Evolutionary conservation across 2,888 invertebrate species (phyloP), one percentile per base, ranked within the genome.

Genomic region (Malthinus flaveolus): DNA sequence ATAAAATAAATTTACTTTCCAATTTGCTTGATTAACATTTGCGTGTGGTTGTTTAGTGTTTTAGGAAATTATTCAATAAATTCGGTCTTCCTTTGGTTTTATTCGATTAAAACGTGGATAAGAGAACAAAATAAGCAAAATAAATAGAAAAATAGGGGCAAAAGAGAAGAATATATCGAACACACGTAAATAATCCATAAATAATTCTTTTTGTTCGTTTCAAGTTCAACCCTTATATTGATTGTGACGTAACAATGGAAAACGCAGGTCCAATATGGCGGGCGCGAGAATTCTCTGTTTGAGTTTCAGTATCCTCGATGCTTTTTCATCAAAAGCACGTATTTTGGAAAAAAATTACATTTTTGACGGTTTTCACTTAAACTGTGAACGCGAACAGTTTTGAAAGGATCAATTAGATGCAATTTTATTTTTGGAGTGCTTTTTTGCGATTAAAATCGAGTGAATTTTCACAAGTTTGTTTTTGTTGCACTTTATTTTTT

Each of bases 221-320:
- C 61, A 61, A 61, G 61, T 61, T 61, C 61, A 61, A 57, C 61
- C 60, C 68, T 66, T 71, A 68, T 77, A 77, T 77, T 76, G 77
- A 77, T 77, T 76, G 73, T 75, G 74, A 74, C 75, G 74, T 74
- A 74, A 74, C 69, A 64, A 62, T 61, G 62, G 54, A 71, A 67
- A 68, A 73, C 77, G 75, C 77, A 75, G 66, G 75, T 69, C 71
- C 75, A 76, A 75, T 61, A 76, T 76, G 76, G 76, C 75, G 65
- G 62, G 63, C 58, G 59, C 61, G 67, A 71, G 68, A 68, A 67
- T 65, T 63, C 61, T 64, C 53, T 66, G 65, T 67, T 68, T 59
- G 67, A 65, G 66, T 68, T 68, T 73, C 69, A 72, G 69, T 70
- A 68, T 63, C 64, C 56, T 61, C 59, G 59, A 64, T 63, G 63